Evolutionary conservation across 2,888 invertebrate species (phyloP), one percentile per base, ranked within the genome.

Genomic region (Cloeon dipterum): DNA sequence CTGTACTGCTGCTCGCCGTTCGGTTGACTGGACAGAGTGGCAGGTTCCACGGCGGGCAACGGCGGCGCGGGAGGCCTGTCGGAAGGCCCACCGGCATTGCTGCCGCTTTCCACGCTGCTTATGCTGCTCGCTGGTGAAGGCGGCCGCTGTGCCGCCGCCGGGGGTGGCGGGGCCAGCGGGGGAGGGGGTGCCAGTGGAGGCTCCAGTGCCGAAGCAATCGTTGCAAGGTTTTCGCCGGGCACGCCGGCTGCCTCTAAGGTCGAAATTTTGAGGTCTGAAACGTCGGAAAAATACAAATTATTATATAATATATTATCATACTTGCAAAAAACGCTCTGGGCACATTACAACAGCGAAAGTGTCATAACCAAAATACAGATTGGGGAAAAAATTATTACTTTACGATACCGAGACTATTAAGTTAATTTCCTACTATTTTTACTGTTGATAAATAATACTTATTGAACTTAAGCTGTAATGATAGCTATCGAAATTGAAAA

Each of bases 1-100:
- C 85, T 82, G 62, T 86, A 88, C 60, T 85, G 85, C 65, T 85
- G 83, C 63, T 75, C 75, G 49, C 70, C 44, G 42, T 37, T 33
- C 32, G 37, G 33, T 33, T 34, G 34, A 39, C 38, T 35, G 32
- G 29, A 34, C 44, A 50, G 52, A 52, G 51, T 52, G 52, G 50
- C 52, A 52, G 51, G 50, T 51, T 51, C 51, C 51, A 50, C 49
- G 48, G 51, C 52, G 51, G 53, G 52, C 49, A 50, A 50, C 52
- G 50, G 53, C 53, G 52, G 52, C 52, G 52, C 53, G 52, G 49
- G 46, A 48, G 48, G 50, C 51, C 51, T 47, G 51, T 47, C 52
- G 50, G 52, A 52, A 50, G 50, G 49, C 48, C 46, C 45, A 44
- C 43, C 44, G 35, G 10, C 42, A 34, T 38, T 36, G 3, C 34